Percentiles rank a stretch among this genome's conserved stretches.
Conservation (phyloP, 2,113 vertebrate genomes). For the Elanoides forficatus region DNA sequence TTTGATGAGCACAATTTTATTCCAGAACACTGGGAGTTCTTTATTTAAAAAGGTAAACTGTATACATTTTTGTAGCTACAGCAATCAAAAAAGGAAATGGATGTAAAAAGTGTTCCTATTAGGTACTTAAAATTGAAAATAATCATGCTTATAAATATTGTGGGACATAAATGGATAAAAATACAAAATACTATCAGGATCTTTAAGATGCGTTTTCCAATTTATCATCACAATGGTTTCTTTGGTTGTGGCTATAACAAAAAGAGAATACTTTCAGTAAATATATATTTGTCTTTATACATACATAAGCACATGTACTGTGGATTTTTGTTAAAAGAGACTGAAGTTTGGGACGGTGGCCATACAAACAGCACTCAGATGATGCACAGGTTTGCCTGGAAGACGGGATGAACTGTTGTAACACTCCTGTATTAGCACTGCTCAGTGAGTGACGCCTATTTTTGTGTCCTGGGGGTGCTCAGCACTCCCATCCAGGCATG, state of each 20-base stretch:
- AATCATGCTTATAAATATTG: not conserved
- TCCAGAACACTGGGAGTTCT: not conserved
- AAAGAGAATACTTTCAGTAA: not conserved
- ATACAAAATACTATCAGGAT: not conserved
- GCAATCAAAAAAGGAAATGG: not conserved
- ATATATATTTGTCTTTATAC: not conserved
- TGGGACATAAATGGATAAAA: not conserved
- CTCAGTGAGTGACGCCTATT: not conserved
- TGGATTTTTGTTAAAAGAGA: not conserved
- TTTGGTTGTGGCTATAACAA: not conserved
- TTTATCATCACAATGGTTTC: not conserved
- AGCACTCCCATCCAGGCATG: not conserved
- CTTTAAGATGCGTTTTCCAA: not conserved
- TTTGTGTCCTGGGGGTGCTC: not conserved
- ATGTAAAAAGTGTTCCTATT: not conserved
- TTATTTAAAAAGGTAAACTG: not conserved
- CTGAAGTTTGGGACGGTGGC: not conserved
- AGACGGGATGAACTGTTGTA: not conserved
- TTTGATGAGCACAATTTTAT: not conserved
- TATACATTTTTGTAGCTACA: not conserved
- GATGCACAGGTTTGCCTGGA: not conserved
- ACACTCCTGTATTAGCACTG: not conserved
- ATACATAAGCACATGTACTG: not conserved
- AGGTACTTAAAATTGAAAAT: not conserved
- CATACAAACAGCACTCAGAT: not conserved